A percentile compares a stretch with the other conserved stretches of the same genome.
phyloP scores from a whole-genome alignment of 2,888 invertebrate species.

The Drosophila ezoana region DNA sequence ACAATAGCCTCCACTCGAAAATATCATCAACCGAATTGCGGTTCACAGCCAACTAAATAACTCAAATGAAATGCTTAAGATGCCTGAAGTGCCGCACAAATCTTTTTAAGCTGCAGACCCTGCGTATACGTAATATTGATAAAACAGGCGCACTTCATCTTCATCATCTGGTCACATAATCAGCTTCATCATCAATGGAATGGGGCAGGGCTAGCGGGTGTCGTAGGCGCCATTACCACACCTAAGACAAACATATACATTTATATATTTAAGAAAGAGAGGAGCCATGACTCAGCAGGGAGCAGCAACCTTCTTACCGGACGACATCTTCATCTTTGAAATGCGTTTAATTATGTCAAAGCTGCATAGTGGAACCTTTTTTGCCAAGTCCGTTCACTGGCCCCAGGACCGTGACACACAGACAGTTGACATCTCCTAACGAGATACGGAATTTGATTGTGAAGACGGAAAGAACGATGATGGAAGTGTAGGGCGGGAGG shows the following conservation, averaged over 20 bases:
- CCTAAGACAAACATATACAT: conserved; percentile 13
- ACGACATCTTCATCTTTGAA: conserved; percentile 64
- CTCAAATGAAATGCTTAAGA: conserved; percentile 61
- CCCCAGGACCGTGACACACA: conserved; percentile 26
- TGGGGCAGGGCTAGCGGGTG: neutral
- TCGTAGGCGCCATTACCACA: conserved; percentile 27
- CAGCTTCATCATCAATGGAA: conserved; percentile 63
- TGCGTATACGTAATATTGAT: conserved; percentile 66
- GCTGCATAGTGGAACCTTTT: conserved; percentile 48
- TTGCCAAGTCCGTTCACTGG: conserved; percentile 15
- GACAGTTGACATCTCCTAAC: conserved; percentile 32
- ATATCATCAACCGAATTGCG: conserved; percentile 55
- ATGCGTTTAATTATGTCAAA: conserved; percentile 80
- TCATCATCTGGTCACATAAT: conserved; percentile 69
- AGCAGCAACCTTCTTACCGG: conserved; percentile 5
- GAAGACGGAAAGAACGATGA: conserved; percentile 7
- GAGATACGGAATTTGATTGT: conserved; percentile 28
- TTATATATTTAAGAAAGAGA: neutral
- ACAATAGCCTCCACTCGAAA: conserved; percentile 38
- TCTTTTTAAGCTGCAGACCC: conserved; percentile 60
- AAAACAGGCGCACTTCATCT: conserved; percentile 66
- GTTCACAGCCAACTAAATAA: conserved; percentile 55
- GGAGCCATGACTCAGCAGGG: conserved; percentile 36
- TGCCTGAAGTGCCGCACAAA: conserved; percentile 68
- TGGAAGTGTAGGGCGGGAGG: neutral